Conservation (phyloP, 1,140 invertebrate genomes). For the Lepidurus packardi region DNA sequence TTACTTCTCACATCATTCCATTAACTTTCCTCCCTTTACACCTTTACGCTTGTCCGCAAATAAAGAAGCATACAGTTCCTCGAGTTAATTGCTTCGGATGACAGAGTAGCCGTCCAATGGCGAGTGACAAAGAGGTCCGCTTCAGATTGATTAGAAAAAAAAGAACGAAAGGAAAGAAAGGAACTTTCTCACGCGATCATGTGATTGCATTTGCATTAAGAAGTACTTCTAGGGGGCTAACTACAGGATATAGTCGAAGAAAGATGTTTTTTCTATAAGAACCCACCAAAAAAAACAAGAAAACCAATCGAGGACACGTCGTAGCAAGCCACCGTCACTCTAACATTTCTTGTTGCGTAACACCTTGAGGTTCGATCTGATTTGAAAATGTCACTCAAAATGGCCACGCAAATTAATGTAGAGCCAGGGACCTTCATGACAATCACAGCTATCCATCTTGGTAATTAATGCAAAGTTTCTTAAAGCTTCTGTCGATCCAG, state of each 20-base stretch:
- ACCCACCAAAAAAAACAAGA: background rate
- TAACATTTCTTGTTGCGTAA: background rate
- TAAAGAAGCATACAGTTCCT: background rate
- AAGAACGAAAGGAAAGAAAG: background rate
- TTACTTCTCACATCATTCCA: background rate
- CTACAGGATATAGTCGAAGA: background rate
- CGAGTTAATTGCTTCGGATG: background rate
- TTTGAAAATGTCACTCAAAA: background rate
- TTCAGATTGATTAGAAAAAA: background rate
- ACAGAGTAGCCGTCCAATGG: background rate
- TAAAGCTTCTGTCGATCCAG: background rate
- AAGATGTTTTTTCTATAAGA: background rate
- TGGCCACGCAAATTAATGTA: background rate
- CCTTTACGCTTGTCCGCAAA: background rate
- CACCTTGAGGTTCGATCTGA: background rate
- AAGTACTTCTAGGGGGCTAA: no score
- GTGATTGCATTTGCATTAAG: constrained; percentile 5
- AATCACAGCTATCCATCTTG: background rate
- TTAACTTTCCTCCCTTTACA: background rate
- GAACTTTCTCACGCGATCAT: constrained; percentile 3
- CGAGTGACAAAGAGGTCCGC: background rate
- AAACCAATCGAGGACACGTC: background rate
- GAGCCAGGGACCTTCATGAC: background rate
- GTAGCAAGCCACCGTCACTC: background rate
- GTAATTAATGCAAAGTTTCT: background rate